These are phyloP conservation scores for Caenorhabditis uteleia DNA, from an alignment of 2,888 invertebrate genomes.

Conservation along the genomic window DNA sequence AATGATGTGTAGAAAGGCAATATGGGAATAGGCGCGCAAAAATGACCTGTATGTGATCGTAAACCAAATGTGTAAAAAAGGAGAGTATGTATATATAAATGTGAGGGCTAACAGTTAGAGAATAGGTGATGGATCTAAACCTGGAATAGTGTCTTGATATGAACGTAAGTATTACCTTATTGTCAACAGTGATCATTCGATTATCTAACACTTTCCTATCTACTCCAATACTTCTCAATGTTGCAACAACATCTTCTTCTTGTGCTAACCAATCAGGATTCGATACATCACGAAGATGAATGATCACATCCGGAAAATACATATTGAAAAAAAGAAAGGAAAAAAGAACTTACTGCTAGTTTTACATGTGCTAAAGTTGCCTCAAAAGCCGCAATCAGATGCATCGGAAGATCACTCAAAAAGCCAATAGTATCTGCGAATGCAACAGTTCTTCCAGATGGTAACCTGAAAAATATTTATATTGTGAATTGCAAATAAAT, in stretches of 20 bases:
- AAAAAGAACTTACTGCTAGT: conserved; percentile 74
- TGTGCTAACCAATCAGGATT: conserved; percentile 80
- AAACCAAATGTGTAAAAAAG: no score
- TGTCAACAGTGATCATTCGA: conserved; percentile 57
- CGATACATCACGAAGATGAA: conserved; percentile 82
- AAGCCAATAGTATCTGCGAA: conserved; percentile 86
- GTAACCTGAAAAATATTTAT: conserved; percentile 72
- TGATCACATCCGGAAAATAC: conserved; percentile 78
- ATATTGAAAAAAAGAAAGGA: background rate
- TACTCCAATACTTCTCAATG: conserved; percentile 72
- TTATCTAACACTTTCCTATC: conserved; percentile 39
- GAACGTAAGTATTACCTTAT: conserved; percentile 51
- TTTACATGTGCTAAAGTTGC: conserved; percentile 84
- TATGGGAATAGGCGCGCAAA: no score
- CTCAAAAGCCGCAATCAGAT: conserved; percentile 81
- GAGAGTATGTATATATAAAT: background rate
- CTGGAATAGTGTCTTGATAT: no score
- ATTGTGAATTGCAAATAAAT: no score
- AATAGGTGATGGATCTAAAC: no score
- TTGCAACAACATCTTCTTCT: conserved; percentile 77
- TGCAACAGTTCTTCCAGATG: conserved; percentile 76
- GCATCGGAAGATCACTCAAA: conserved; percentile 82
- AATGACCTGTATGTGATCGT: no score
- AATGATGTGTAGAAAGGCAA: no score
- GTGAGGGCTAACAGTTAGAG: background rate